These are phyloP conservation scores for Lycaena phlaeas DNA, from an alignment of 2,888 invertebrate genomes.

Conservation along the genomic window DNA sequence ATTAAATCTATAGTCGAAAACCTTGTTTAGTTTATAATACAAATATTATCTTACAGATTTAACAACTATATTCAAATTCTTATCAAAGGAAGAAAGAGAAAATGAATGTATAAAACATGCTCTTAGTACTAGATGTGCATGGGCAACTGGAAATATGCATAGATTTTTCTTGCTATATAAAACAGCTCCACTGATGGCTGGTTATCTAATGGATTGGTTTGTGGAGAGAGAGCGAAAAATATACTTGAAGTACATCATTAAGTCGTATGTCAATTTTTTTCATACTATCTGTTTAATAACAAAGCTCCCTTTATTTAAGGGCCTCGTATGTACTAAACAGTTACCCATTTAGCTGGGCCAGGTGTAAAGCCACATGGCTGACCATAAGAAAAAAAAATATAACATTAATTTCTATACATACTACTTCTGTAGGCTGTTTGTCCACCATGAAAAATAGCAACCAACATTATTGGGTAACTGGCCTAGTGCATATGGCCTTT, in stretches of 20 bases:
- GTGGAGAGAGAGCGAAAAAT: constrained; percentile 93
- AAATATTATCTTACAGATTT: constrained; percentile 85
- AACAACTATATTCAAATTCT: constrained; percentile 88
- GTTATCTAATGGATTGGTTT: constrained; percentile 98
- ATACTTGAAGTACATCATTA: constrained; percentile 93
- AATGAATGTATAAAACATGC: constrained; percentile 90
- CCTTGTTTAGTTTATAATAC: constrained; percentile 4
- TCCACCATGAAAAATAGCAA: too few relatives aligned
- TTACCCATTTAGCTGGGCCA: too few relatives aligned
- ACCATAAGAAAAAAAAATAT: too few relatives aligned
- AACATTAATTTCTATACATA: too few relatives aligned
- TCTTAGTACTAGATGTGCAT: constrained; percentile 90
- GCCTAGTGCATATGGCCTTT: too few relatives aligned
- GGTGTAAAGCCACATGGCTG: too few relatives aligned
- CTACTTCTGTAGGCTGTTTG: too few relatives aligned
- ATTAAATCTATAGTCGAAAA: too few relatives aligned
- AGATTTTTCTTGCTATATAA: constrained; percentile 93
- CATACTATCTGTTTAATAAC: constrained; percentile 9
- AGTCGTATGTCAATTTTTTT: constrained; percentile 92
- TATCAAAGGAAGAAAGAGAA: constrained; percentile 83
- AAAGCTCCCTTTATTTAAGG: too few relatives aligned
- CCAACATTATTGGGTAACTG: too few relatives aligned
- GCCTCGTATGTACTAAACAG: too few relatives aligned
- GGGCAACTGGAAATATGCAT: constrained; percentile 94
- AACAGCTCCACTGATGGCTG: constrained; percentile 94